Conservation (phyloP, 2,888 invertebrate genomes). For the Idaea aversata region DNA sequence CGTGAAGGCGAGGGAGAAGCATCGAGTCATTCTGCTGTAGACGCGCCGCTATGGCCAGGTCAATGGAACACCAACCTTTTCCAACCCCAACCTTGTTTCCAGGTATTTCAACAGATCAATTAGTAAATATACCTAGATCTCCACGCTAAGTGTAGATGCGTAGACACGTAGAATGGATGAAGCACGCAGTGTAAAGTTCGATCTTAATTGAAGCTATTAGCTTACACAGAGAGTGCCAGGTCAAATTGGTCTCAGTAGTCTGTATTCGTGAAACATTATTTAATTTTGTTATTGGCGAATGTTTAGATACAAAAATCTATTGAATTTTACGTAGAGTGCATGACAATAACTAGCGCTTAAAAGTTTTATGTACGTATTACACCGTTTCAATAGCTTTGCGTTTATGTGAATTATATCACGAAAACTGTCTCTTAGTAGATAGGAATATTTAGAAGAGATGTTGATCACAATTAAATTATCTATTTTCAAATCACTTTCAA, state of each 20-base stretch:
- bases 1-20: slow-evolving; percentile 45
- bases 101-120: slow-evolving; percentile 81
- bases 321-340: slow-evolving; percentile 58
- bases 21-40: slow-evolving; percentile 40
- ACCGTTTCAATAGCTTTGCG: slow-evolving; percentile 28
- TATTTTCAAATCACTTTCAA: neutral
- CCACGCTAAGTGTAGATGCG: slow-evolving; percentile 48
- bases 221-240: slow-evolving; percentile 42
- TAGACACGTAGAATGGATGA: slow-evolving; percentile 50
- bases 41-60: slow-evolving; percentile 65
- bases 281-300: slow-evolving; percentile 35
- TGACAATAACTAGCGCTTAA: slow-evolving; percentile 78
- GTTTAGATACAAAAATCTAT: slow-evolving; percentile 32
- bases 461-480: neutral
- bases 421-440: neutral
- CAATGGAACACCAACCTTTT: slow-evolving; percentile 70
- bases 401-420: slow-evolving; percentile 7
- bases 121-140: slow-evolving; percentile 49
- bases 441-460: neutral
- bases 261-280: slow-evolving; percentile 40
- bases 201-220: slow-evolving; percentile 25
- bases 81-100: slow-evolving; percentile 76
- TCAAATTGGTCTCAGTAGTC: slow-evolving; percentile 59
- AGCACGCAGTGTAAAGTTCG: slow-evolving; percentile 38
- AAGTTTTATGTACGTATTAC: slow-evolving; percentile 38